Evolutionary conservation across 1,140 invertebrate genomes (phyloP).

Genomic region (Anagrus nilaparvatae): DNA sequence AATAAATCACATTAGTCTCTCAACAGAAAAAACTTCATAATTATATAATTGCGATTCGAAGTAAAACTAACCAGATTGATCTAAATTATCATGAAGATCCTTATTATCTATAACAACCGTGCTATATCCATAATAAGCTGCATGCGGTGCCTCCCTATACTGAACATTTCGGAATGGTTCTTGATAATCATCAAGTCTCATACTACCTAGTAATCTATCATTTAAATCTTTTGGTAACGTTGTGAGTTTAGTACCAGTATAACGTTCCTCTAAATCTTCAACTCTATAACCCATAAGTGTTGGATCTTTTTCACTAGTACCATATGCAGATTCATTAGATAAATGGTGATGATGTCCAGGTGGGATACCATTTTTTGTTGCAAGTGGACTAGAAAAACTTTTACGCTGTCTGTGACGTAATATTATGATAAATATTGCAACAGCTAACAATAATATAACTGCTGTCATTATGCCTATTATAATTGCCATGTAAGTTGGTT

Average conservation of each 20-base stretch:
- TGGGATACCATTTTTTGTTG: constrained; percentile 37
- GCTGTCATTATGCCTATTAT: constrained; percentile 56
- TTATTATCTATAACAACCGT: constrained; percentile 45
- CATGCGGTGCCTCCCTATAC: constrained; percentile 38
- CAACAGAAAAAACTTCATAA: no score
- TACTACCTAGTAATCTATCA: constrained; percentile 38
- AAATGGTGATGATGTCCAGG: constrained; percentile 38
- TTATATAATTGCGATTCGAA: no score
- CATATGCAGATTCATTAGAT: constrained; percentile 38
- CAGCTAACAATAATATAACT: constrained; percentile 48
- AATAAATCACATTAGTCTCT: no score
- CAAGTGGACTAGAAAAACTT: constrained; percentile 41
- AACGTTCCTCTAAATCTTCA: constrained; percentile 40
- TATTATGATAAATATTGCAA: constrained; percentile 51
- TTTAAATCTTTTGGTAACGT: constrained; percentile 39
- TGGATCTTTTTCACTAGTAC: constrained; percentile 39
- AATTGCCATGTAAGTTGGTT: constrained; percentile 53
- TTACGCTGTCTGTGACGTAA: constrained; percentile 49
- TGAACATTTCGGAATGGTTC: constrained; percentile 45
- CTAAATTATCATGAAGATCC: constrained; percentile 41
- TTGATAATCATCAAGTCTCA: constrained; percentile 44
- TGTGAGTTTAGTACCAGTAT: constrained; percentile 36
- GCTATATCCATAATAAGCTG: constrained; percentile 46
- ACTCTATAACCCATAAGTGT: constrained; percentile 40
- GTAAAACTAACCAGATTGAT: constrained; percentile 36